Base-by-base conservation (phyloP, 2,888 invertebrate genomes). In the Tinea semifulvella region DNA sequence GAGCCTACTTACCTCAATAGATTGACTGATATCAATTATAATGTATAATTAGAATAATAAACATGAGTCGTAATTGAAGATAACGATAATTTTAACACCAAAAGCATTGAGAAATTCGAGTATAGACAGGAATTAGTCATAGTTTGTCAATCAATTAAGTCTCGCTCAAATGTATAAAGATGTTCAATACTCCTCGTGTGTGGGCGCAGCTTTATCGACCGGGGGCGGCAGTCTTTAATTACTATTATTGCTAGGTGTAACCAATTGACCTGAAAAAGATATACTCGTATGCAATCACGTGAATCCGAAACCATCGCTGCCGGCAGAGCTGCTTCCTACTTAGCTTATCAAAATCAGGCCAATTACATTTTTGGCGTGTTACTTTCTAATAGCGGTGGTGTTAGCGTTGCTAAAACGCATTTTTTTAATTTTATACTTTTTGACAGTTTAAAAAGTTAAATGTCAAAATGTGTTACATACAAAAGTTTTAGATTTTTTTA, bases 181-280 rank as follows among this genome's bases (percentile, higher is more conserved):
- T 49, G 49, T 50, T 44, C 47, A 47, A 39, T 46, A 46, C 40
- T 36, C 43, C 16, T 8, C 39, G 47, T 14, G 25, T 7, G 36
- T 36, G 36, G 10, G 31, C 17, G 42, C 17, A 26, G 26, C 38
- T 36, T 42, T 42, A 22, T 7, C 14, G n/a, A n/a, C 49, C 49
- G 49, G 45, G 51, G 57, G 56, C 59, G 57, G 54, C 59, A 56
- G 56, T 56, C 57, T 61, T 58, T 64, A 63, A 68, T 68, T 63
- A 66, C 60, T 56, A 61, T 64, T 64, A 72, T 66, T 64, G 63
- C 58, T 58, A 63, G 65, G 59, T 63, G 61, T 50, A 61, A 58
- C 58, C 67, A 68, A 72, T 73, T 73, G 75, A 75, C 76, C 74
- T 53, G 75, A 62, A 68, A 68, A 63, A 63, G 57, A 60, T 60